A percentile compares a stretch with the other conserved stretches of the same genome.
Conservation (phyloP, 1,140 invertebrate genomes). For the Drosophila sucinea region DNA sequence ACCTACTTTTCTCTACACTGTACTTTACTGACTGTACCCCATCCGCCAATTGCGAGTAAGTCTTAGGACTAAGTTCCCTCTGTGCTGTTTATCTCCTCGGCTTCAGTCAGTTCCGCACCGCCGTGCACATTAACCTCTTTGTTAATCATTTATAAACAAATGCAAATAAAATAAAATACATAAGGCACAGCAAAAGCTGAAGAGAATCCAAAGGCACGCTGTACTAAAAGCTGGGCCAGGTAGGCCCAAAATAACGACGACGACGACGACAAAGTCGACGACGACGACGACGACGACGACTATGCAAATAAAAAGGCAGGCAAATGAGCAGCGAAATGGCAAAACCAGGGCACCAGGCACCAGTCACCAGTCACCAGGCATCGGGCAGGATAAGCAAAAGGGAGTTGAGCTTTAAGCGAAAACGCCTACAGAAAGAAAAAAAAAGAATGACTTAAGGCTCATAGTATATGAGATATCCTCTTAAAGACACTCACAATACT, state of each 20-base stretch:
- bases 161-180: conserved; percentile 79
- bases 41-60: not conserved
- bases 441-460: not conserved
- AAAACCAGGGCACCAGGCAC: conserved; percentile 28
- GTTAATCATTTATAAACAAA: conserved; percentile 81
- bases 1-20: not conserved
- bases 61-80: conserved; percentile 19
- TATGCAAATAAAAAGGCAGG: conserved; percentile 72
- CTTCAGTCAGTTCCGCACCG: conserved; percentile 2
- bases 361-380: not conserved
- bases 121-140: conserved; percentile 79
- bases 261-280: conserved; percentile 13
- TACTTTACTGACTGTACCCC: not conserved
- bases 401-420: conserved; percentile 14
- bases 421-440: not conserved
- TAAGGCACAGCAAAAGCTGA: conserved; percentile 7
- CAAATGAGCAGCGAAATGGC: conserved; percentile 69
- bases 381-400: not conserved
- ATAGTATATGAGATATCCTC: too few species aligned
- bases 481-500: too few species aligned
- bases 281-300: conserved; percentile 26
- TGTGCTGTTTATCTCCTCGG: conserved; percentile 57
- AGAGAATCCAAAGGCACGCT: not conserved
- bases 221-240: conserved; percentile 22
- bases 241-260: conserved; percentile 22